phyloP scores from a whole-genome alignment of 2,113 vertebrate genomes.

The Ceyx melanurus region DNA sequence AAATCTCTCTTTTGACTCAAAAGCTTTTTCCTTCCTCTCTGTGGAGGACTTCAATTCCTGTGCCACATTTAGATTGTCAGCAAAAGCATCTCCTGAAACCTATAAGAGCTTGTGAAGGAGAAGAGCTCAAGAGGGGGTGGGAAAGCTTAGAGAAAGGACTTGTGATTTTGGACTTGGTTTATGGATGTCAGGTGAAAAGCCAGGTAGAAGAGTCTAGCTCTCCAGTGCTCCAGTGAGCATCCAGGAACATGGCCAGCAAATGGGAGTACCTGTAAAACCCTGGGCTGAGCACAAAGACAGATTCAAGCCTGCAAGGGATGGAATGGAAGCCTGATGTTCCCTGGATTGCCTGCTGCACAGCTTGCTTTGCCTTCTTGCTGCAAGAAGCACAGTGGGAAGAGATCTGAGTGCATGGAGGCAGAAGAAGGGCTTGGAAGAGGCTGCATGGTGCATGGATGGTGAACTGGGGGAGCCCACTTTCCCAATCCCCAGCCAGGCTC shows the following conservation, averaged over 20 bases:
- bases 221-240: background rate
- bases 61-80: background rate
- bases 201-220: background rate
- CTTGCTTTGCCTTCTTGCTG: background rate
- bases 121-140: background rate
- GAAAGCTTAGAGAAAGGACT: background rate
- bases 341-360: background rate
- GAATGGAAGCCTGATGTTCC: background rate
- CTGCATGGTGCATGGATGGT: accelerated
- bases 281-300: background rate
- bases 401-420: accelerated
- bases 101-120: background rate
- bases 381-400: background rate
- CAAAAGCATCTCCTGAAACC: background rate
- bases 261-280: background rate
- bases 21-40: background rate
- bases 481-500: background rate
- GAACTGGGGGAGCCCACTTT: background rate
- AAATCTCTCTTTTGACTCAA: background rate
- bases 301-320: accelerated
- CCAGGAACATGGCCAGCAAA: background rate
- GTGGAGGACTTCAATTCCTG: background rate
- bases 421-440: background rate
- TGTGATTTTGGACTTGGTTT: background rate
- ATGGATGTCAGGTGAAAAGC: background rate